phyloP scores from a whole-genome alignment of 1,140 invertebrate species.

The Cydia splendana region DNA sequence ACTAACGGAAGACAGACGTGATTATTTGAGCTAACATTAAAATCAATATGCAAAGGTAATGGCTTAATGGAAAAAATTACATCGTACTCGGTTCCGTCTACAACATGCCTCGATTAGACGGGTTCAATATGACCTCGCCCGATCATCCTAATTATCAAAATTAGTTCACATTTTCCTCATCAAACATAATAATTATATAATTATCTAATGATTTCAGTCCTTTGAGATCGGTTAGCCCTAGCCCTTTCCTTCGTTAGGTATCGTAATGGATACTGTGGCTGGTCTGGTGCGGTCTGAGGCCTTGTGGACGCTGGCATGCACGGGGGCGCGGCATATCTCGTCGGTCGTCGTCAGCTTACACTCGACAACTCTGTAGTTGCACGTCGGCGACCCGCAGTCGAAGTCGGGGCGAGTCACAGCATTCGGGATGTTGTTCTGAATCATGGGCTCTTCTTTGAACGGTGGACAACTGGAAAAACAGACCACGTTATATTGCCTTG shows the following conservation, averaged over 20 bases:
- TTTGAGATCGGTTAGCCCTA: slow-evolving; percentile 64
- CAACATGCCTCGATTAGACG: not conserved
- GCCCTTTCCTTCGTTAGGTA: slow-evolving; percentile 81
- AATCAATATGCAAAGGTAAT: slow-evolving; percentile 5
- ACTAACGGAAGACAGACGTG: slow-evolving; percentile 72
- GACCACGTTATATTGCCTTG: not conserved
- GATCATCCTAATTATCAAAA: slow-evolving; percentile 17
- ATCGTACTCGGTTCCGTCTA: not conserved
- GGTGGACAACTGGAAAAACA: slow-evolving; percentile 61
- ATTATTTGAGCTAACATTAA: slow-evolving; percentile 66
- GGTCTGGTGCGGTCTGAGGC: slow-evolving; percentile 55
- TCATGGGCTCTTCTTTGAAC: slow-evolving; percentile 69
- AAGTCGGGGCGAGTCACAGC: slow-evolving; percentile 61
- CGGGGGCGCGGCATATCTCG: slow-evolving; percentile 60
- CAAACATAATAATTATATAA: slow-evolving; percentile 36
- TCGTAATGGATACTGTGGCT: slow-evolving; percentile 80
- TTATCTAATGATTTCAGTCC: slow-evolving; percentile 37
- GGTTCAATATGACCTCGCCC: slow-evolving; percentile 24
- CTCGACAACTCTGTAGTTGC: slow-evolving; percentile 75
- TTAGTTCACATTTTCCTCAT: slow-evolving; percentile 36
- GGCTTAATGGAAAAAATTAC: slow-evolving; percentile 21
- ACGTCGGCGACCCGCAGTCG: slow-evolving; percentile 66
- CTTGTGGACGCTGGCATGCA: slow-evolving; percentile 46
- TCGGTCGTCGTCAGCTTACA: slow-evolving; percentile 76
- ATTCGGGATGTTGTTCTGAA: slow-evolving; percentile 63